Conservation (phyloP, 1,140 invertebrate genomes). For the Drosophila prosaltans region DNA sequence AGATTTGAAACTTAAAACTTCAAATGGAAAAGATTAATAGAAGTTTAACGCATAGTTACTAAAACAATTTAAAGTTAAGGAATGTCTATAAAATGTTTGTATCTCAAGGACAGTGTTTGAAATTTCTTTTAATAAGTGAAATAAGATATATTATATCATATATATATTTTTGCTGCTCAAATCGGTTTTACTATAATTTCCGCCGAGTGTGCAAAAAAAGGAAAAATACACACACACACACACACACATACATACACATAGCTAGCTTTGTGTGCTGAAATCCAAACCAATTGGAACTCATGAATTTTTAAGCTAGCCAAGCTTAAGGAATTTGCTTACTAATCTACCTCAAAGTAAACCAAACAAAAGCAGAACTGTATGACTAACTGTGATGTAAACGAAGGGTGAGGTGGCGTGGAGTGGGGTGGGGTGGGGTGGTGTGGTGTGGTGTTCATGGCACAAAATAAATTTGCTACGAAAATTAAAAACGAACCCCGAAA, state of each 20-base stretch:
- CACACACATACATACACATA: too few relatives aligned
- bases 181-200: background rate
- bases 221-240: background rate
- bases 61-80: too few relatives aligned
- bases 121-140: too few relatives aligned
- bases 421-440: background rate
- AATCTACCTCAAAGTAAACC: constrained; percentile 43
- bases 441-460: background rate
- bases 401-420: background rate
- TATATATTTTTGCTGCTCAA: too few relatives aligned
- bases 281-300: constrained; percentile 50
- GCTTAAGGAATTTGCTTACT: constrained; percentile 51
- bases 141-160: too few relatives aligned
- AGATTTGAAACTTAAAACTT: too few relatives aligned
- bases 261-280: constrained; percentile 14
- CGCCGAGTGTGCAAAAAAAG: background rate
- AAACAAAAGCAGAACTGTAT: constrained; percentile 34
- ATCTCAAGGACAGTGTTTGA: too few relatives aligned
- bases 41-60: too few relatives aligned
- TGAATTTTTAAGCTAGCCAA: constrained; percentile 31
- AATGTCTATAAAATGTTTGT: too few relatives aligned
- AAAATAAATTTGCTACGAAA: constrained; percentile 34
- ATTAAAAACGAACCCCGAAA: constrained; percentile 7
- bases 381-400: constrained; percentile 7
- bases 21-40: too few relatives aligned